These are phyloP conservation scores for Eupithecia inturbata DNA, from an alignment of 2,888 invertebrate genomes.

Conservation along the genomic window DNA sequence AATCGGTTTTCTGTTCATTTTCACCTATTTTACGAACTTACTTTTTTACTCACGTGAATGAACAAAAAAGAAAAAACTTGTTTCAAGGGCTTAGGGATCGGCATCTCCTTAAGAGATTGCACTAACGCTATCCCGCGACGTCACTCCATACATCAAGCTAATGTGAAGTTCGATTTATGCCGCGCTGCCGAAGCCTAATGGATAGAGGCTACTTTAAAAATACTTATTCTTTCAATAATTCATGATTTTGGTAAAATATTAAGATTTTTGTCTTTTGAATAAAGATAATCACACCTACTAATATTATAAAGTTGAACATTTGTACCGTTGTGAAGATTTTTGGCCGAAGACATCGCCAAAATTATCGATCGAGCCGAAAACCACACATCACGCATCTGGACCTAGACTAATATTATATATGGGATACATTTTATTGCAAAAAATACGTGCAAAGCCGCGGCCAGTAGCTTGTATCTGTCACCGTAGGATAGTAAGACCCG, in stretches of 20 bases:
- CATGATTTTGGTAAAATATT: not conserved
- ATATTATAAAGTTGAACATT: too few species aligned
- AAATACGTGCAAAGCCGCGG: too few species aligned
- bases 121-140: conserved; percentile 58
- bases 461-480: too few species aligned
- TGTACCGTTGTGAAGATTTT: too few species aligned
- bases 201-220: conserved; percentile 42
- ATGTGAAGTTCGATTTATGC: conserved; percentile 73
- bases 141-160: conserved; percentile 76
- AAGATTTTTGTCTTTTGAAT: not conserved
- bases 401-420: too few species aligned
- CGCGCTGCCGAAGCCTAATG: conserved; percentile 65
- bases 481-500: too few species aligned
- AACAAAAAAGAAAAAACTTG: not conserved
- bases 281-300: too few species aligned
- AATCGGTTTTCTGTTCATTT: too few species aligned
- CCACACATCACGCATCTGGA: too few species aligned
- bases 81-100: not conserved
- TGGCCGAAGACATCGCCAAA: too few species aligned
- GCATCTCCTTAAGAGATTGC: conserved; percentile 56
- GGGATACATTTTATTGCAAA: too few species aligned
- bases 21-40: not conserved
- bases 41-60: not conserved
- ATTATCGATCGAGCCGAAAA: too few species aligned
- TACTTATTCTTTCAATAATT: conserved; percentile 7